phyloP scores from a whole-genome alignment of 2,888 invertebrate species.

The Antheraea assamensis region DNA sequence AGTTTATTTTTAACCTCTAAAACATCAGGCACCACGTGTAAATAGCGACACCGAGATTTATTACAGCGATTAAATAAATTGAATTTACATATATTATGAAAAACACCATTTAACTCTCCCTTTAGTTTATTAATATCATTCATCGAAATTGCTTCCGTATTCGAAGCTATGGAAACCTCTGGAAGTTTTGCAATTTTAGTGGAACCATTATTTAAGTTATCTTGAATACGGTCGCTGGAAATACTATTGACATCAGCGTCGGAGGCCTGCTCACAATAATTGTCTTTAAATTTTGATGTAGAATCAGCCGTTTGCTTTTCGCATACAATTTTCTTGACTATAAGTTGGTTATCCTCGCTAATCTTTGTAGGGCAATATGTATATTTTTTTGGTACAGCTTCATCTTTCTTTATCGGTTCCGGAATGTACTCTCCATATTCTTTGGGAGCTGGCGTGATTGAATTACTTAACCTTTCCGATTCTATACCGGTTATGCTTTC shows the following conservation, averaged over 20 bases:
- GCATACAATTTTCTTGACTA: conserved; percentile 38
- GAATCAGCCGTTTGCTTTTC: conserved; percentile 66
- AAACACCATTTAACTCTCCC: conserved; percentile 39
- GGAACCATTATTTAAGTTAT: not conserved
- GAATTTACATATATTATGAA: conserved; percentile 54
- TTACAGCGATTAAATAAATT: conserved; percentile 51
- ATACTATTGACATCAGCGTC: not conserved
- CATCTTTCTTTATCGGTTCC: conserved; percentile 29
- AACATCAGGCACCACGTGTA: conserved; percentile 38
- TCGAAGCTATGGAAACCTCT: not conserved
- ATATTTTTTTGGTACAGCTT: conserved; percentile 22
- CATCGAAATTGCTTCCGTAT: conserved; percentile 26
- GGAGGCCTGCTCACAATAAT: conserved; percentile 18
- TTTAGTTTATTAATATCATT: conserved; percentile 23
- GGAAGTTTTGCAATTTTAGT: not conserved
- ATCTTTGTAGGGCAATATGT: conserved; percentile 53
- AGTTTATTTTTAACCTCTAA: conserved; percentile 35
- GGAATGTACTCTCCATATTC: conserved; percentile 55
- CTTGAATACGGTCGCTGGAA: not conserved
- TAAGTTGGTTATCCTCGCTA: conserved; percentile 12
- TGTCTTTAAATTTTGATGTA: conserved; percentile 50
- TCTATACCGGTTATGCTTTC: conserved; percentile 70
- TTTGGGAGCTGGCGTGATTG: conserved; percentile 16
- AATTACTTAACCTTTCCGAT: conserved; percentile 38
- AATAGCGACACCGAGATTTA: conserved; percentile 43